These are phyloP conservation scores for Sylvia atricapilla DNA, from an alignment of 2,113 vertebrate genomes.

Conservation along the genomic window DNA sequence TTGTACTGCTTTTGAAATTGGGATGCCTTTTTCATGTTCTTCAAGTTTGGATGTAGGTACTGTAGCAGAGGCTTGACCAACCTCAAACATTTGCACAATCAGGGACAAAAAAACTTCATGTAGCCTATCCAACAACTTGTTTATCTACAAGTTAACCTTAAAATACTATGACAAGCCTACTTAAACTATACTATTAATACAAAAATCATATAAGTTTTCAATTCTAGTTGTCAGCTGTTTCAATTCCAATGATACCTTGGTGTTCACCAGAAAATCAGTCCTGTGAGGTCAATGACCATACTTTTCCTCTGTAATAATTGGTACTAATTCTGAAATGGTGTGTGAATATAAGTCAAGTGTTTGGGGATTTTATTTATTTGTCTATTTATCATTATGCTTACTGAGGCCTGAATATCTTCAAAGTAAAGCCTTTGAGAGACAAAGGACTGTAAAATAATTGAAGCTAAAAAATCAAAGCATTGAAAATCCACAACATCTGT, in stretches of 20 bases:
- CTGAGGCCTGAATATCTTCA: background rate
- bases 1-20: background rate
- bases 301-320: background rate
- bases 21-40: background rate
- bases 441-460: background rate
- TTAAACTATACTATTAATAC: background rate
- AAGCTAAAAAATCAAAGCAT: background rate
- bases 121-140: background rate
- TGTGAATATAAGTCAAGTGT: background rate
- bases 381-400: background rate
- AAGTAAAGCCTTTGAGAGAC: background rate
- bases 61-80: background rate
- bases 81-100: background rate
- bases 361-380: background rate
- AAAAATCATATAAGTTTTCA: rapidly evolving
- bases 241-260: background rate
- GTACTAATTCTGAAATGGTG: background rate
- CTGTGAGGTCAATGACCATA: background rate
- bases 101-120: background rate
- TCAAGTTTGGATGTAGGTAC: background rate
- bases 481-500: background rate
- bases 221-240: background rate
- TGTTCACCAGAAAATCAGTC: background rate
- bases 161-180: background rate
- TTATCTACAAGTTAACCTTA: background rate